A percentile compares a stretch with the other conserved stretches of the same genome.
Evolutionary conservation across 2,797 vertebrate genomes (phyloP).

Genomic region (Emys orbicularis): DNA sequence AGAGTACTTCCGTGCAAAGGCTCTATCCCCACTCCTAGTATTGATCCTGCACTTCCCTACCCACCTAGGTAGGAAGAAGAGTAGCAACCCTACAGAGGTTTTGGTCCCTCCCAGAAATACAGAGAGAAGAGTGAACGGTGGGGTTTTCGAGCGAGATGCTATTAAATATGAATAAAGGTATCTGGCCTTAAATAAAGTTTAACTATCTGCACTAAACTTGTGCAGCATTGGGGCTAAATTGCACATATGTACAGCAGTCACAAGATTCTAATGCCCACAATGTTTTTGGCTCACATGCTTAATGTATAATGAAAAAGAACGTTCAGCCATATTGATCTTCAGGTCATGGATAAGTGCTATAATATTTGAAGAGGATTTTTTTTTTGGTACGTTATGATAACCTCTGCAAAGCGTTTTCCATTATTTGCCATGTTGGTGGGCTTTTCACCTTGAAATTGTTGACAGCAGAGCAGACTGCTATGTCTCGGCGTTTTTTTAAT

Average conservation of each 20-base stretch:
- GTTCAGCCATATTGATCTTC: slow-evolving; percentile 71
- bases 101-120: background rate
- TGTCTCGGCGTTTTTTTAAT: slow-evolving; percentile 72
- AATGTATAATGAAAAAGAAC: slow-evolving; percentile 54
- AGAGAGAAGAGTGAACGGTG: background rate
- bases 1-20: background rate
- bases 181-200: background rate
- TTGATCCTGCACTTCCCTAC: background rate
- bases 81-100: background rate
- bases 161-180: background rate
- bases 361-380: slow-evolving; percentile 29
- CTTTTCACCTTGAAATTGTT: slow-evolving; percentile 76
- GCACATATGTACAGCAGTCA: rapidly evolving
- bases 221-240: background rate
- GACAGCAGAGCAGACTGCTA: slow-evolving; percentile 60
- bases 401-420: slow-evolving; percentile 55
- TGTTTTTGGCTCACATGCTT: slow-evolving; percentile 27
- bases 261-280: rapidly evolving
- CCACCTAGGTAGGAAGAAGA: background rate
- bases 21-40: background rate
- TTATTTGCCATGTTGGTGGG: slow-evolving; percentile 21
- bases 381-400: slow-evolving; percentile 59
- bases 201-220: background rate
- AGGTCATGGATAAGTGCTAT: slow-evolving; percentile 36
- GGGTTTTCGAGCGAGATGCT: background rate